Evolutionary conservation across 2,113 vertebrate genomes (phyloP), one percentile per base, ranked within the genome.

Genomic region (Neogobius melanostomus): DNA sequence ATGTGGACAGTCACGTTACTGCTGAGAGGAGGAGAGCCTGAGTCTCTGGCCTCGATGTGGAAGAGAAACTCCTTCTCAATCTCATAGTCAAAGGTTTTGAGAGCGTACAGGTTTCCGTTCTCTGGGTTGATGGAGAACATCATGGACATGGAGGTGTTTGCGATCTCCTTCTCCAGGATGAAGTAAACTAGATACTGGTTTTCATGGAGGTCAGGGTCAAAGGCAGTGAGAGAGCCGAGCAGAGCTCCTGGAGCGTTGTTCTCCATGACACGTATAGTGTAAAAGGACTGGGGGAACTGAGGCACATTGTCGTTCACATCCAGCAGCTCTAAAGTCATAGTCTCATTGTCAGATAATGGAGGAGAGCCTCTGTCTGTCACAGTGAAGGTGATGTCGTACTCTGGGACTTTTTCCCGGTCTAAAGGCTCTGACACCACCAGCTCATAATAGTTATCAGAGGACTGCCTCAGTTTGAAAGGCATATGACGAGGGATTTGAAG

Each of bases 81-180:
- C 77, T 95, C 94, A 1, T 93, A 95, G 81, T 95, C 94, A 0
- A 95, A 93, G 1, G 94, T 93, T 46, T 93, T 92, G n/a, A 95
- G 87, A 17, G 93, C 94, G 1, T 94, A 95, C 87, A 95, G 91
- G 74, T 94, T 93, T 0, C 94, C 94, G 0, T 91, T 95, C 88
- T 94, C 94, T 0, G 94, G 90, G 74, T 94, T 94, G 77, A 95
- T 92, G 4, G 93, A 94, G 57, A 95, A 93, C 0, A 94, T 91
- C 74, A 93, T 93, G 60, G 92, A 90, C 76, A 94, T 92, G 0
- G 94, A 92, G 81, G 93, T 92, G 67, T 91, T 91, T 0, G 88
- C 85, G 48, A 94, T 91, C 71, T 92, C 86, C 44, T 90, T 90
- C 0, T 93, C 91, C 0, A 92, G 60, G 0, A 95, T 91, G 59